phyloP scores from a whole-genome alignment of 1,140 invertebrate genomes.

The Nebria ingens region DNA sequence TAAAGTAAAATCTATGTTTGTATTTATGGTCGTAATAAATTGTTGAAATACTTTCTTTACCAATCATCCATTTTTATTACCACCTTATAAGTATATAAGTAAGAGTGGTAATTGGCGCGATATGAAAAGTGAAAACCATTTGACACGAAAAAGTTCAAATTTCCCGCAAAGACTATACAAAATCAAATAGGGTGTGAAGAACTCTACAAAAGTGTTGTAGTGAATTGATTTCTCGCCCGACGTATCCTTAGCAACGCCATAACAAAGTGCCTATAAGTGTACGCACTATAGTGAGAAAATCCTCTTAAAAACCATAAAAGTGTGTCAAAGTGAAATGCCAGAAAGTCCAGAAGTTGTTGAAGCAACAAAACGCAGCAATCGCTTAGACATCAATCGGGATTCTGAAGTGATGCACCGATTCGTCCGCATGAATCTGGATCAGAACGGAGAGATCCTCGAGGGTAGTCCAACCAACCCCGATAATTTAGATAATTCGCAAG shows the following conservation, averaged over 20 bases:
- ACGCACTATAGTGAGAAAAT: neutral
- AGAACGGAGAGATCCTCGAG: slow-evolving; percentile 12
- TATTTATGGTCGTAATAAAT: too few species aligned
- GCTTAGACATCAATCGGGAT: slow-evolving; percentile 50
- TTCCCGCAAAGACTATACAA: slow-evolving; percentile 4
- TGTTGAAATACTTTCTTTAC: too few species aligned
- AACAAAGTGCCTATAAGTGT: slow-evolving; percentile 21
- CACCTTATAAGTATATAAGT: too few species aligned
- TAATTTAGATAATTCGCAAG: slow-evolving; percentile 13
- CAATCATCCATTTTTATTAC: too few species aligned
- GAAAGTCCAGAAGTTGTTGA: slow-evolving; percentile 12
- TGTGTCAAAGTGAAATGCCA: neutral
- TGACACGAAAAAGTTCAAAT: too few species aligned
- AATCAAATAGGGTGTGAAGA: too few species aligned
- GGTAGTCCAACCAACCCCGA: slow-evolving; percentile 16
- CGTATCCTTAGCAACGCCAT: slow-evolving; percentile 21
- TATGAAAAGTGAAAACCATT: too few species aligned
- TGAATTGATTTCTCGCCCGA: slow-evolving; percentile 25
- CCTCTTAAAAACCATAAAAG: slow-evolving; percentile 10
- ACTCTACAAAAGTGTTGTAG: neutral
- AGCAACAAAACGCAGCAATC: slow-evolving; percentile 18
- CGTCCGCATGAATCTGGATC: slow-evolving; percentile 48
- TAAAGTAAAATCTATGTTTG: too few species aligned
- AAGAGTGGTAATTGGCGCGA: too few species aligned
- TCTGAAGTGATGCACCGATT: slow-evolving; percentile 66